Evolutionary conservation across 2,888 invertebrate genomes (phyloP).

Genomic region (Agrotis exclamationis): DNA sequence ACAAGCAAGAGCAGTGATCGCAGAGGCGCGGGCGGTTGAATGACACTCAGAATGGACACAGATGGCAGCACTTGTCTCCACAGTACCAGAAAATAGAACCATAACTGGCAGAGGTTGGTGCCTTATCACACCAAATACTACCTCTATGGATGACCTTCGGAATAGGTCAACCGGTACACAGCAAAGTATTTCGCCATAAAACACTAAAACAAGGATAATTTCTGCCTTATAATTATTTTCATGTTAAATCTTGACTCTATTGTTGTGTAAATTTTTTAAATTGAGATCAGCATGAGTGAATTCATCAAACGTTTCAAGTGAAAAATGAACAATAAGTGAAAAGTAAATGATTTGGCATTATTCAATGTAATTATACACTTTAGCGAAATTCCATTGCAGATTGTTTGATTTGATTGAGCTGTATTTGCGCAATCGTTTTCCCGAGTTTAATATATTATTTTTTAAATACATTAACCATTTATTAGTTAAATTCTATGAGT

Average conservation of each 20-base stretch:
- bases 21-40: constrained; percentile 80
- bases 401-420: too few relatives aligned
- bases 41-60: constrained; percentile 57
- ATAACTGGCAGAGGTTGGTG: not conserved
- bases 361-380: not conserved
- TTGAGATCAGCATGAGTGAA: too few relatives aligned
- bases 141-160: not conserved
- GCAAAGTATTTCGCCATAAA: not conserved
- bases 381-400: too few relatives aligned
- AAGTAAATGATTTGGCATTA: not conserved
- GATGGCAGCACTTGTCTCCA: not conserved
- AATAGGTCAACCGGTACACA: not conserved
- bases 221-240: not conserved
- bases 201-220: not conserved
- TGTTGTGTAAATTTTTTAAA: too few relatives aligned
- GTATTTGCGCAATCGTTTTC: not conserved
- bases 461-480: not conserved
- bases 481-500: not conserved
- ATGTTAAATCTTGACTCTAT: not conserved
- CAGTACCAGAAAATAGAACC: not conserved
- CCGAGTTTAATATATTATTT: not conserved
- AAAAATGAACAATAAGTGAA: not conserved
- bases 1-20: constrained; percentile 82
- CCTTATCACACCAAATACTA: not conserved
- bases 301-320: not conserved